Evolutionary conservation across 2,113 vertebrate species (phyloP), one percentile per base, ranked within the genome.

Genomic region (Siphamia tubifer): DNA sequence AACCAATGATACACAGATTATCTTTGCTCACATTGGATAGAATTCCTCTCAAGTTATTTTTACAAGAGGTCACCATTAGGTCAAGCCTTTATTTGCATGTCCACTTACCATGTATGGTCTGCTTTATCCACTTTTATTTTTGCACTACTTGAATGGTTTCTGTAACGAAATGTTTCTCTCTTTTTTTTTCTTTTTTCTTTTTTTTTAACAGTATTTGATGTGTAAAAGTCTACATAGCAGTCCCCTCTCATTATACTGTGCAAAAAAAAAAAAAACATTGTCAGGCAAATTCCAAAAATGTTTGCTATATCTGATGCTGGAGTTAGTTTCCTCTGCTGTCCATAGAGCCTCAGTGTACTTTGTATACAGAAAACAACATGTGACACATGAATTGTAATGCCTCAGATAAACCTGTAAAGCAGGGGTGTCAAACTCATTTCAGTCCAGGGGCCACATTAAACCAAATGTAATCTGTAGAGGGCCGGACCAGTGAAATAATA

Each of bases 341-440:
- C 13, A 8, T 34, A 39, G 30, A 57, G 44, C 68, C 49, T 82
- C 49, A 3, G 15, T 49, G 20, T 44, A 44, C 57, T 56, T 35
- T 48, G 52, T 63, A 65, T n/a, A 36, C 49, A 45, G 34, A 2
- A n/a, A 56, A 52, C 24, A 6, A 48, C 55, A 49, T 54, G 62
- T 79, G 77, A 89, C 54, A 54, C 32, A 62, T 40, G 72, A 73
- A 81, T 57, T 63, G 35, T 76, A 73, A 65, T 23, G 20, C 69
- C 69, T 82, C 62, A 38, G 36, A 72, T 27, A 8, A 36, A 42
- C 32, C 25, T 65, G 52, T 32, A 16, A 64, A 9, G 42, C n/a
- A n/a, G n/a, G n/a, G n/a, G n/a, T n/a, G n/a, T n/a, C n/a, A n/a
- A n/a, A n/a, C n/a, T n/a, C n/a, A n/a, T n/a, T n/a, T n/a, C n/a